Evolutionary conservation across 2,797 vertebrate species (phyloP), one percentile per base, ranked within the genome.

Genomic region (Chaunax sp.): DNA sequence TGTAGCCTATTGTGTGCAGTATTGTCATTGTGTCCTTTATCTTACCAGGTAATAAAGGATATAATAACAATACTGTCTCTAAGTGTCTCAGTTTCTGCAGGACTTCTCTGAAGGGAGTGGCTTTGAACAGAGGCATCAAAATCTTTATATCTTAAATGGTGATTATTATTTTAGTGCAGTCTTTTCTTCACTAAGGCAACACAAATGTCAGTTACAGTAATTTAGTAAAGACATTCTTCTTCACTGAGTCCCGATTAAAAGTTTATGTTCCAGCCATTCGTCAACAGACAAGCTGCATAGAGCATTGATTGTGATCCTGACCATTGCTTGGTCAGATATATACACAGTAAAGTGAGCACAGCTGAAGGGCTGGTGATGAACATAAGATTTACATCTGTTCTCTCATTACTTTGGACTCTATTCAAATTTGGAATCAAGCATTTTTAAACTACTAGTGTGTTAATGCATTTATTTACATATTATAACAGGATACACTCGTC

Each of bases 241-340:
- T 28, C 25, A 49, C 25, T 37, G 63, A 82, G 81, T 69, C 71
- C 76, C 78, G 86, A 90, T 91, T 90, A 90, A 84, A 91, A 73
- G 78, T 85, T 76, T 81, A 87, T 78, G 75, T 72, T 67, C 51
- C 73, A 62, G 67, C 75, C 84, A 85, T 92, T 82, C 80, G 71
- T 92, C 89, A 89, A 51, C 72, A 61, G 46, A 43, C 35, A 63
- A 38, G 62, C 77, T 75, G 60, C 80, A 81, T 73, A 54, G 78
- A 80, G 66, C 77, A 92, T 85, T 79, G 85, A 92, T 92, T 85
- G 64, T 69, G 81, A 84, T 83, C 54, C 54, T 1, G n/a, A 53
- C 55, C 59, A 20, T 56, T 70, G 72, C 66, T 74, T 72, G 59
- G 66, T 73, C 70, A 78, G 61, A 67, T 61, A 55, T 60, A 71